Conservation (phyloP, 2,113 vertebrate genomes). For the Aleadryas rufinucha region DNA sequence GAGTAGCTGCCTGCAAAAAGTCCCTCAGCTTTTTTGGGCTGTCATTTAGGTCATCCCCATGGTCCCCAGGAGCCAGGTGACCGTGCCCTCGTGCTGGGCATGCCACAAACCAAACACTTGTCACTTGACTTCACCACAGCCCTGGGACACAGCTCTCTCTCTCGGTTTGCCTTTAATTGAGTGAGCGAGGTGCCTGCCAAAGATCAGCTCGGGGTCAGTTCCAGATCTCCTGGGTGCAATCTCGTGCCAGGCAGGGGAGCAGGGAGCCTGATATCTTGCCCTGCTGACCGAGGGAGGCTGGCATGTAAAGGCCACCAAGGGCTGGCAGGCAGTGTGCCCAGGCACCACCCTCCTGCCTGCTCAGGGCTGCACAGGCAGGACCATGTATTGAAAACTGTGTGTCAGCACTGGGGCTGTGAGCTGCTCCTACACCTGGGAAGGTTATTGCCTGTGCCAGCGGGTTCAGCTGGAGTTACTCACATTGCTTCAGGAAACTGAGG, state of each 20-base stretch:
- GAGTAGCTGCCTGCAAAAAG: not conserved
- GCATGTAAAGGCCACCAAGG: not conserved
- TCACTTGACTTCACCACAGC: not conserved
- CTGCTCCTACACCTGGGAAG: rapidly evolving
- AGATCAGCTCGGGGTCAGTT: not conserved
- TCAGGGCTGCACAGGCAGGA: not conserved
- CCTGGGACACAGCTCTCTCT: not conserved
- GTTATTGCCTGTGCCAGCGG: not conserved
- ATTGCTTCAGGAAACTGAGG: not conserved
- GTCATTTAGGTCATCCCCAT: not conserved
- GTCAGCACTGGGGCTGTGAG: not conserved
- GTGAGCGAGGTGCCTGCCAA: not conserved
- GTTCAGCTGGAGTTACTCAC: not conserved
- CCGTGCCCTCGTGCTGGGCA: not conserved
- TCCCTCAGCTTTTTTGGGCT: not conserved
- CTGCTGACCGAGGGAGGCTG: not conserved
- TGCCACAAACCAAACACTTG: not conserved
- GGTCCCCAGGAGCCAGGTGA: not conserved
- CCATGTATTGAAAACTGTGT: not conserved
- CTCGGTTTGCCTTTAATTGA: not conserved
- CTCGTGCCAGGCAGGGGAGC: not conserved
- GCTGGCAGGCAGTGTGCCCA: not conserved
- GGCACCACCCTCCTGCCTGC: not conserved
- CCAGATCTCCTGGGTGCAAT: not conserved
- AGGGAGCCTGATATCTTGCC: not conserved